A percentile compares a stretch with the other conserved stretches of the same genome.
phyloP scores from a whole-genome alignment of 2,888 invertebrate species.

The Cantharis rustica region DNA sequence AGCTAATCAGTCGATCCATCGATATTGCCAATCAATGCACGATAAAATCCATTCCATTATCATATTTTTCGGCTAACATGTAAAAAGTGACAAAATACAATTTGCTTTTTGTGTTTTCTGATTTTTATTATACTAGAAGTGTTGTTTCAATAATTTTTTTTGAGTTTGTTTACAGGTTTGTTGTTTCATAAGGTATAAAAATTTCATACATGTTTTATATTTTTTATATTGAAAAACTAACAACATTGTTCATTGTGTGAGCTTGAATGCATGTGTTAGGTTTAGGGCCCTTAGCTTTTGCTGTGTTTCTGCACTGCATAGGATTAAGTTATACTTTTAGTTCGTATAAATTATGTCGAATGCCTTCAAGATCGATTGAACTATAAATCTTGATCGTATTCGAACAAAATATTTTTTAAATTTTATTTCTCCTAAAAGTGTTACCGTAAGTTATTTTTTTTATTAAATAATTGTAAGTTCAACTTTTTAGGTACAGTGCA shows the following conservation, averaged over 20 bases:
- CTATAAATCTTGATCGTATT: neutral
- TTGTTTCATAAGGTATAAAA: conserved; percentile 30
- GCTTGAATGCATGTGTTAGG: conserved; percentile 56
- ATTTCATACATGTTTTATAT: conserved; percentile 36
- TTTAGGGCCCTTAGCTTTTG: conserved; percentile 49
- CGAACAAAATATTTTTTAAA: neutral
- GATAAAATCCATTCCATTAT: neutral
- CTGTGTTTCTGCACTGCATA: conserved; percentile 36
- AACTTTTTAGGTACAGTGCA: neutral
- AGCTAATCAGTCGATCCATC: neutral
- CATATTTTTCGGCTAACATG: neutral
- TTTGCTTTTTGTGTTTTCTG: conserved; percentile 26
- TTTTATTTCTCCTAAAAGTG: neutral
- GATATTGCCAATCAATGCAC: neutral
- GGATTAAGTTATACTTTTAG: conserved; percentile 15
- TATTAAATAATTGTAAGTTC: neutral
- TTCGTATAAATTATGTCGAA: neutral
- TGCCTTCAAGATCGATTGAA: neutral
- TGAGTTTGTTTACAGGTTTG: conserved; percentile 38
- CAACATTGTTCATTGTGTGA: conserved; percentile 44
- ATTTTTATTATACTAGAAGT: conserved; percentile 36
- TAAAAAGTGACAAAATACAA: conserved; percentile 19
- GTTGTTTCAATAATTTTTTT: conserved; percentile 31
- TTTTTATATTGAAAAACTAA: conserved; percentile 46
- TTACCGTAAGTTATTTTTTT: neutral